A percentile compares a stretch with the other conserved stretches of the same genome.
These are phyloP conservation scores for Panopea generosa DNA, from an alignment of 2,888 invertebrate species.

Conservation along the genomic window DNA sequence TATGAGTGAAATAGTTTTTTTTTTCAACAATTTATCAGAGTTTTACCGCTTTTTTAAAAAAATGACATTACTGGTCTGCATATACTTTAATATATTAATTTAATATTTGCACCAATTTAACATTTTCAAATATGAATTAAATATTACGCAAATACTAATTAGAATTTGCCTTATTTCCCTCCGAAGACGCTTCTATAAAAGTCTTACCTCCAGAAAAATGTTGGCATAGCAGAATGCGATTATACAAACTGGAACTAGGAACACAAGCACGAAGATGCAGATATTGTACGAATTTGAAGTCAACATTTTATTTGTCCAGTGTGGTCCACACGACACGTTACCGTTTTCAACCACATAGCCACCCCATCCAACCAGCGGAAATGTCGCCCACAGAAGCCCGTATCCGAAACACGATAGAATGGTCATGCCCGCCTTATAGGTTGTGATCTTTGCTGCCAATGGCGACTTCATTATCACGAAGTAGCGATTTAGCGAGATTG, in stretches of 20 bases:
- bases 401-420: constrained; percentile 38
- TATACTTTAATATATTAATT: too few relatives aligned
- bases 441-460: constrained; percentile 40
- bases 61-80: too few relatives aligned
- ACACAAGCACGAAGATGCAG: constrained; percentile 21
- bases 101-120: too few relatives aligned
- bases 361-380: constrained; percentile 50
- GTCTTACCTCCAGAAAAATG: constrained; percentile 66
- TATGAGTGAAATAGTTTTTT: too few relatives aligned
- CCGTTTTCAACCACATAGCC: constrained; percentile 22
- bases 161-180: too few relatives aligned
- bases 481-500: constrained; percentile 43
- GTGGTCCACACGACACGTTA: constrained; percentile 34
- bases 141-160: too few relatives aligned
- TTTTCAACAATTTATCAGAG: too few relatives aligned
- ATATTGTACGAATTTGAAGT: constrained; percentile 34
- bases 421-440: constrained; percentile 30
- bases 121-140: too few relatives aligned
- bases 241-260: constrained; percentile 64
- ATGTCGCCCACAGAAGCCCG: constrained; percentile 45
- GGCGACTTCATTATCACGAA: constrained; percentile 28
- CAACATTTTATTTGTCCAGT: constrained; percentile 28
- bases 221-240: constrained; percentile 65
- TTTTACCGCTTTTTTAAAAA: too few relatives aligned
- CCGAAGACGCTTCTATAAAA: too few relatives aligned